Conservation (phyloP, 2,113 vertebrate species). For the Bos indicus region DNA sequence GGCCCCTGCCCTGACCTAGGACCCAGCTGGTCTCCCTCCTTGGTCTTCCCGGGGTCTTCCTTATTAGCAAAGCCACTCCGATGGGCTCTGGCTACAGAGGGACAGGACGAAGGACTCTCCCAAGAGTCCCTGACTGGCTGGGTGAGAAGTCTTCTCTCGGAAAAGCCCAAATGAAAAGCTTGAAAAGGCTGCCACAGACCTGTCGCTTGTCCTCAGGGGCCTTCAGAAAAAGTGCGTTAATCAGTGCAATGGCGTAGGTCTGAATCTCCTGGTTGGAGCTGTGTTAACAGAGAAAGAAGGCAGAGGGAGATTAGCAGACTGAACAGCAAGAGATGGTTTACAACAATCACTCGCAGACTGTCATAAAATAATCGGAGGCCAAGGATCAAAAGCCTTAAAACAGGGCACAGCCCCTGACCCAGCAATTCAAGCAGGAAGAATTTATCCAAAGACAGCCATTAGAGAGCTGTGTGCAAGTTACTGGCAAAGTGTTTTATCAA, state of each 20-base stretch:
- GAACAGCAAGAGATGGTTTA: background rate
- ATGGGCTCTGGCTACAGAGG: background rate
- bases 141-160: background rate
- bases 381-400: background rate
- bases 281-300: constrained; percentile 61
- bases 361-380: background rate
- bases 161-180: constrained; percentile 2
- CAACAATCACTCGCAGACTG: background rate
- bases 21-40: background rate
- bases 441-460: background rate
- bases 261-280: constrained; percentile 99
- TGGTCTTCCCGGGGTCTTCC: background rate
- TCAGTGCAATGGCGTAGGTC: constrained; percentile 97
- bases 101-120: background rate
- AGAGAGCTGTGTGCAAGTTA: background rate
- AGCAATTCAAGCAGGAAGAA: background rate
- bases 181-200: constrained; percentile 81
- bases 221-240: constrained; percentile 98
- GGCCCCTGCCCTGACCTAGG: background rate
- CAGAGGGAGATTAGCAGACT: constrained; percentile 15
- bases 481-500: background rate
- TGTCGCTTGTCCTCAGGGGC: constrained; percentile 97
- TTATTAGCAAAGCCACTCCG: background rate
- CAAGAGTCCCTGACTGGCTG: background rate
- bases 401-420: background rate